phyloP scores from a whole-genome alignment of 2,888 invertebrate genomes.

The Sphaerophoria rueppellii region DNA sequence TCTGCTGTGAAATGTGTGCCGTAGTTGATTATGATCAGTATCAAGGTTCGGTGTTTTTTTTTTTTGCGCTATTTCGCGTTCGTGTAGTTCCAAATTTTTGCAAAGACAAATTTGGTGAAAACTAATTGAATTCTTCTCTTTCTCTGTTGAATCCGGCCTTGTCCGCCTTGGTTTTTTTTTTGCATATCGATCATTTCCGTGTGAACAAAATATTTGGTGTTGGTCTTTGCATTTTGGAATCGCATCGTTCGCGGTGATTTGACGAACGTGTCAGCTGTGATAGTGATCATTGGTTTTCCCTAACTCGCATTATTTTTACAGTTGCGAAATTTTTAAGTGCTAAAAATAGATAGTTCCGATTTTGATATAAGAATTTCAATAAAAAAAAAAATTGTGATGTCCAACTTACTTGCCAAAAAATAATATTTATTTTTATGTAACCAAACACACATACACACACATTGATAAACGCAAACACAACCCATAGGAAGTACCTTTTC shows the following conservation, averaged over 20 bases:
- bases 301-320: conserved; percentile 26
- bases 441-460: conserved; percentile 17
- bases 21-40: conserved; percentile 74
- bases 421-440: conserved; percentile 62
- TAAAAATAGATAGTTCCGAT: conserved; percentile 64
- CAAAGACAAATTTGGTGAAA: conserved; percentile 57
- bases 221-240: conserved; percentile 13
- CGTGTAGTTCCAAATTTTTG: conserved; percentile 69
- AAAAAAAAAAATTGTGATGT: conserved; percentile 51
- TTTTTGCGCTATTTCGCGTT: conserved; percentile 68
- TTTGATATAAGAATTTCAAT: conserved; percentile 43
- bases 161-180: conserved; percentile 10
- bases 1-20: conserved; percentile 73
- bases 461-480: neutral
- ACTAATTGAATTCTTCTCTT: conserved; percentile 4
- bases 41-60: conserved; percentile 74
- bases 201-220: neutral
- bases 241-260: conserved; percentile 32
- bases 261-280: conserved; percentile 60
- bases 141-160: neutral
- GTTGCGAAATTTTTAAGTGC: conserved; percentile 36
- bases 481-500: conserved; percentile 57
- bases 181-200: conserved; percentile 22
- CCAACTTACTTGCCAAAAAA: conserved; percentile 66
- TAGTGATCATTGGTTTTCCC: conserved; percentile 44